A percentile compares a stretch with the other conserved stretches of the same genome.
phyloP scores from a whole-genome alignment of 2,113 vertebrate species.

The Meleagris gallopavo region DNA sequence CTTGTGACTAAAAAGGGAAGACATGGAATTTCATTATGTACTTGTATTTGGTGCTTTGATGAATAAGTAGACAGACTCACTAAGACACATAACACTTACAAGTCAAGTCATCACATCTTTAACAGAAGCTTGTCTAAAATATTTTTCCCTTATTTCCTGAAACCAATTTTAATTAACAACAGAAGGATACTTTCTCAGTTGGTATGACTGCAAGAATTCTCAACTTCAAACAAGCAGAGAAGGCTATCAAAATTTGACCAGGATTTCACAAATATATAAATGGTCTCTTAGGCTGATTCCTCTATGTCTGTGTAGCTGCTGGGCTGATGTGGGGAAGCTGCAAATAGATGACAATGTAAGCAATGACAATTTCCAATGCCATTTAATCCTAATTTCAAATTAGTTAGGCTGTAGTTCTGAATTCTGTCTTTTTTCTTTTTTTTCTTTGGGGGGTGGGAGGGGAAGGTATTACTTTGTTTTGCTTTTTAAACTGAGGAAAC shows the following conservation, averaged over 20 bases:
- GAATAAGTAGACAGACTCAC: background rate
- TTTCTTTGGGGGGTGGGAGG: too few relatives aligned
- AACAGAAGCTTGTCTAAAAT: background rate
- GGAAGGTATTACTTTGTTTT: background rate
- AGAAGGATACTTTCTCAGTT: background rate
- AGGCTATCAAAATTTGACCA: background rate
- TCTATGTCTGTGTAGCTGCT: background rate
- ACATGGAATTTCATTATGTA: background rate
- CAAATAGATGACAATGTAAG: background rate
- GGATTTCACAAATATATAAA: background rate
- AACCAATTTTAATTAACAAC: background rate
- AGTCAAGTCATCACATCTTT: background rate
- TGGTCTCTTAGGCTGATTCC: background rate
- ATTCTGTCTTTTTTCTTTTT: background rate
- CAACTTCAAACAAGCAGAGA: background rate
- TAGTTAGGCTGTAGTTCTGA: background rate
- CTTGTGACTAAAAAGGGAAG: background rate
- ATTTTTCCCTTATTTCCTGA: background rate
- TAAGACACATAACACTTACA: background rate
- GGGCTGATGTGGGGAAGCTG: background rate
- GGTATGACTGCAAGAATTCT: background rate
- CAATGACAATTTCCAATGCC: background rate
- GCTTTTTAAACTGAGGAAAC: background rate
- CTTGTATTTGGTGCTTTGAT: background rate
- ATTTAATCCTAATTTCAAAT: background rate